Conservation (phyloP, 2,797 vertebrate genomes). For the Calcarius lapponicus region DNA sequence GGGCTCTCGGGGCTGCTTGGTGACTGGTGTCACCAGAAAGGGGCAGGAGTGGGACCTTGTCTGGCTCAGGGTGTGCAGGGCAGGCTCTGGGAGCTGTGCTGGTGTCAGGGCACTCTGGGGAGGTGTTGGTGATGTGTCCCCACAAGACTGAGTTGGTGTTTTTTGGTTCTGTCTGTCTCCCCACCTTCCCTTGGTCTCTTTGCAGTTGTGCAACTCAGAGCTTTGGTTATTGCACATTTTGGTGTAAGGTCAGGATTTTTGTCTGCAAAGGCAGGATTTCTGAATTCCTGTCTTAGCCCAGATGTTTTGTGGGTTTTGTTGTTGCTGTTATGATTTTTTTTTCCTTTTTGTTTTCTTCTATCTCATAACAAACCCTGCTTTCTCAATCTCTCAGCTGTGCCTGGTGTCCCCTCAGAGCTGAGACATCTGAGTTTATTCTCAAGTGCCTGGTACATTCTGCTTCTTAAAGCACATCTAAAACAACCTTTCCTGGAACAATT, state of each 20-base stretch:
- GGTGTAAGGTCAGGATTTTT: not conserved
- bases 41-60: rapidly evolving
- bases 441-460: not conserved
- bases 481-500: not conserved
- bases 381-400: not conserved
- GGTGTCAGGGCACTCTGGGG: rapidly evolving
- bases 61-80: not conserved
- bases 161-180: rapidly evolving
- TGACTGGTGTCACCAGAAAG: not conserved
- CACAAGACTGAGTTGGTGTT: not conserved
- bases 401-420: not conserved
- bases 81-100: not conserved
- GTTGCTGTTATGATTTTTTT: rapidly evolving
- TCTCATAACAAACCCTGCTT: not conserved
- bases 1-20: not conserved
- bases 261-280: not conserved
- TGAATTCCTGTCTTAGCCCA: not conserved
- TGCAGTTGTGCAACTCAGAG: not conserved
- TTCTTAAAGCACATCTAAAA: not conserved
- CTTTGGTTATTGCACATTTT: not conserved
- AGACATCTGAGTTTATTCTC: not conserved
- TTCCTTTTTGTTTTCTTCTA: rapidly evolving
- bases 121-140: not conserved
- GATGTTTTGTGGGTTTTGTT: not conserved
- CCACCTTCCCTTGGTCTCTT: not conserved